These are phyloP conservation scores for Rhadina sibilatrix DNA, from an alignment of 2,113 vertebrate species.

Conservation along the genomic window DNA sequence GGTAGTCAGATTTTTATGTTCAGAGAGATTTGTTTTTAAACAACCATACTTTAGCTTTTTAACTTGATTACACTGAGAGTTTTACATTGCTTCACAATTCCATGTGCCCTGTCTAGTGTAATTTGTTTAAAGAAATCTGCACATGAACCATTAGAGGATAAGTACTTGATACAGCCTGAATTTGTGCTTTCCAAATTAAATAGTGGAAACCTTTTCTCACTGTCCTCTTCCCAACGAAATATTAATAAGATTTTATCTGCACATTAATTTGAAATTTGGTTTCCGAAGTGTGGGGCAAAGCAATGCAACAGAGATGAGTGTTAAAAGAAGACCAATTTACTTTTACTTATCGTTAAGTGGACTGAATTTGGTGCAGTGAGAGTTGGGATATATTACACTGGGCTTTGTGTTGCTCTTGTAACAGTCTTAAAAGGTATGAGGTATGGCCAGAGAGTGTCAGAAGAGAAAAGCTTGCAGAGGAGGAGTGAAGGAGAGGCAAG, in stretches of 20 bases:
- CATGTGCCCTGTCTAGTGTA: background rate
- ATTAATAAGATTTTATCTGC: background rate
- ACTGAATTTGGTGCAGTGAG: background rate
- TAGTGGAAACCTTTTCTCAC: background rate
- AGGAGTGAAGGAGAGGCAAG: background rate
- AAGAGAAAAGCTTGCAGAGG: background rate
- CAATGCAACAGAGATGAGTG: background rate
- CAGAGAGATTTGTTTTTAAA: constrained; percentile 12
- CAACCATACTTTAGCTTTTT: background rate
- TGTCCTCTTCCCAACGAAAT: background rate
- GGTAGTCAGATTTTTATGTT: background rate
- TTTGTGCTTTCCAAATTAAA: background rate
- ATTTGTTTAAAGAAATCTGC: background rate
- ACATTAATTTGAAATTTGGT: background rate
- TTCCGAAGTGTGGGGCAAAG: background rate
- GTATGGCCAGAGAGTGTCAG: accelerated
- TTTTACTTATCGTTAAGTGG: background rate
- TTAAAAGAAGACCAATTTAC: background rate
- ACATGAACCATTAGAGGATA: background rate
- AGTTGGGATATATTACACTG: background rate
- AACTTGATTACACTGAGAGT: background rate
- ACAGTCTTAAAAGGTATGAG: background rate
- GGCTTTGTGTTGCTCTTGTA: background rate
- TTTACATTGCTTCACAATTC: background rate
- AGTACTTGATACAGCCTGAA: background rate